A percentile compares a stretch with the other conserved stretches of the same genome.
phyloP scores from a whole-genome alignment of 2,113 vertebrate species.

The Sisor rabdophorus region DNA sequence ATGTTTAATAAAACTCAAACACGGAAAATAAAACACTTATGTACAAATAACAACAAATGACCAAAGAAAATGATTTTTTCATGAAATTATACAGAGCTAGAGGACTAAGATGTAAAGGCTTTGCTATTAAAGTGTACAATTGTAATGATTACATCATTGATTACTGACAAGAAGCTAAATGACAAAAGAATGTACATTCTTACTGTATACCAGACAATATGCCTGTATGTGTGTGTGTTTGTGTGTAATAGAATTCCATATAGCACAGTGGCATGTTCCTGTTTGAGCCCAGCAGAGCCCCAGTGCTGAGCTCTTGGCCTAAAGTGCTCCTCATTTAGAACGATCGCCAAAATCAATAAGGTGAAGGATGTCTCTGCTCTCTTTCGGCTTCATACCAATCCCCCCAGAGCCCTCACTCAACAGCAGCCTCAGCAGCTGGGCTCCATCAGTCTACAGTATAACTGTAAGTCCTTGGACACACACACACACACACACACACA shows the following conservation, averaged over 20 bases:
- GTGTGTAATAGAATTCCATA: conserved; percentile 33
- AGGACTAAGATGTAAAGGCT: conserved; percentile 20
- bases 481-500: conserved; percentile 24
- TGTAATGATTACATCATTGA: conserved; percentile 52
- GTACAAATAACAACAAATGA: not conserved
- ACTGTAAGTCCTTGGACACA: not conserved
- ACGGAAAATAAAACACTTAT: too few species aligned
- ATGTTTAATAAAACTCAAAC: conserved; percentile 98
- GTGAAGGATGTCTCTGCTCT: conserved; percentile 72
- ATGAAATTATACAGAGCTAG: conserved; percentile 27
- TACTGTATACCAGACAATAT: conserved; percentile 10
- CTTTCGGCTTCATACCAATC: conserved; percentile 61
- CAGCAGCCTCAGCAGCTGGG: conserved; percentile 62
- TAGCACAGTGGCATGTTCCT: conserved; percentile 38
- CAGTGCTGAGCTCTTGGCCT: conserved; percentile 70
- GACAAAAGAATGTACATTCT: conserved; percentile 31
- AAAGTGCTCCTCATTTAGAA: conserved; percentile 75
- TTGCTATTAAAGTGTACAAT: conserved; percentile 13
- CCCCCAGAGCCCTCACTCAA: conserved; percentile 62
- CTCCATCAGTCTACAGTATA: conserved; percentile 48
- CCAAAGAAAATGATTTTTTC: not conserved
- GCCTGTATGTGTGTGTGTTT: conserved; percentile 18
- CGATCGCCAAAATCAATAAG: conserved; percentile 77
- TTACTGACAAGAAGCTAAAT: conserved; percentile 70
- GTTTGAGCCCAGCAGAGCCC: conserved; percentile 48